A percentile compares a stretch with the other conserved stretches of the same genome.
phyloP scores from a whole-genome alignment of 1,140 invertebrate genomes.

The Sycophila sp. region DNA sequence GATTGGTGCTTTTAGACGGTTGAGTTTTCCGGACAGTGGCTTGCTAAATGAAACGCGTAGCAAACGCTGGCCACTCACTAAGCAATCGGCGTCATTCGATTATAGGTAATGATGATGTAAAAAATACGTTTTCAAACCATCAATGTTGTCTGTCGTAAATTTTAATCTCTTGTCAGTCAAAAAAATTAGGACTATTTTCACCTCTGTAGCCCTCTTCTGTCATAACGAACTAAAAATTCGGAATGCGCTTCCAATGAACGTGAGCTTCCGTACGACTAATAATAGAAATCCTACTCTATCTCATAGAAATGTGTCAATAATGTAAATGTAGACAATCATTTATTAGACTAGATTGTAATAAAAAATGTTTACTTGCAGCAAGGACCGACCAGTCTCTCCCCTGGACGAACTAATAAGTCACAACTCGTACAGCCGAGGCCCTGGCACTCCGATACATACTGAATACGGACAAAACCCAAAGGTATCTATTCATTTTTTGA shows the following conservation, averaged over 20 bases:
- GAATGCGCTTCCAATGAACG: not conserved
- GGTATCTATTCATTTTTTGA: slow-evolving; percentile 41
- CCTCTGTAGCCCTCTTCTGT: not conserved
- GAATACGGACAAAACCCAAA: slow-evolving; percentile 61
- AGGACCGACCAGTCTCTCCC: slow-evolving; percentile 68
- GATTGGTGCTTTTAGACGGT: slow-evolving; percentile 62
- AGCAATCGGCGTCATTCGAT: slow-evolving; percentile 64
- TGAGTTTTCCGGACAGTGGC: slow-evolving; percentile 65
- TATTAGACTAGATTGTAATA: no score
- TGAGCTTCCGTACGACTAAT: slow-evolving; percentile 1
- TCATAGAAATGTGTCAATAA: no score
- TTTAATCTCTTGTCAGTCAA: no score
- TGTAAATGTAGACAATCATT: no score
- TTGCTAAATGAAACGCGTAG: slow-evolving; percentile 61
- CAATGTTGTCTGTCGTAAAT: slow-evolving; percentile 23
- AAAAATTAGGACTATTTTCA: no score
- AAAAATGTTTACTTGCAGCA: slow-evolving; percentile 56
- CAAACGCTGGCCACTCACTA: slow-evolving; percentile 63
- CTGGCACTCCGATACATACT: slow-evolving; percentile 59
- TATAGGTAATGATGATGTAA: slow-evolving; percentile 60
- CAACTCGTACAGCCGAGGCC: slow-evolving; percentile 54
- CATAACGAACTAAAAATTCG: slow-evolving; percentile 1
- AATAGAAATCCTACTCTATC: no score
- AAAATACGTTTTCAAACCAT: not conserved
- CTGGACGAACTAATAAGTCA: slow-evolving; percentile 61